phyloP scores from a whole-genome alignment of 2,113 vertebrate species.

The Myiozetetes cayanensis region DNA sequence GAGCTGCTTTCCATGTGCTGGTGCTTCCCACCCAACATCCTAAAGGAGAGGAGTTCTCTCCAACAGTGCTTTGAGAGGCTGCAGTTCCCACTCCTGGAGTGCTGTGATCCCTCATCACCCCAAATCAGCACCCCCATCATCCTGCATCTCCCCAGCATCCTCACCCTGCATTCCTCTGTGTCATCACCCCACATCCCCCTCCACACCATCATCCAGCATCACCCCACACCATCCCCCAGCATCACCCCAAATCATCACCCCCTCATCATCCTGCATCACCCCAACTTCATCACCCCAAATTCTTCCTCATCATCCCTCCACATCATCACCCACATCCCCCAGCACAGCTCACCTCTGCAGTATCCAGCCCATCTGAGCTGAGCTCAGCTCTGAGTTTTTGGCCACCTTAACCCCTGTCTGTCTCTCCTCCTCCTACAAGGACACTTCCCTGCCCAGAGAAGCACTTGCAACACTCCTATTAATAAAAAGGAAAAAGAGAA shows the following conservation, averaged over 20 bases:
- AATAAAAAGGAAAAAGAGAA: not conserved
- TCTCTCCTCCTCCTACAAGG: not conserved
- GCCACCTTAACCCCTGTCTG: not conserved
- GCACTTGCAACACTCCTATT: not conserved
- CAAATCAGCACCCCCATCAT: not conserved
- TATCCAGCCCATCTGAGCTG: not conserved
- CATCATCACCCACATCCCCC: not conserved
- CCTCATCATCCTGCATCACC: not conserved
- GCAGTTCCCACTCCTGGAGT: fast-evolving
- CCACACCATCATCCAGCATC: not conserved
- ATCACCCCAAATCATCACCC: too few species aligned
- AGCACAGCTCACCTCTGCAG: too few species aligned
- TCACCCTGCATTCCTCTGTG: not conserved
- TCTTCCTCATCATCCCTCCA: too few species aligned
- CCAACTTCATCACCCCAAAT: too few species aligned
- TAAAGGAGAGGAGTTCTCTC: not conserved
- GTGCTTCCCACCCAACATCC: not conserved
- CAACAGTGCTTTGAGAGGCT: fast-evolving
- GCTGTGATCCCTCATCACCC: not conserved
- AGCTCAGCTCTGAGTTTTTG: not conserved
- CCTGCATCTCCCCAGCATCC: not conserved
- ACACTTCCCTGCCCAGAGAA: not conserved
- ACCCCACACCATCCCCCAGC: too few species aligned
- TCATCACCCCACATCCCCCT: too few species aligned
- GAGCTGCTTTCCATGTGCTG: constrained; percentile 2